These are phyloP conservation scores for Hydractinia symbiolongicarpus DNA, from an alignment of 30 jellyfish, hydroid and myxozoan genomes.

Conservation along the genomic window DNA sequence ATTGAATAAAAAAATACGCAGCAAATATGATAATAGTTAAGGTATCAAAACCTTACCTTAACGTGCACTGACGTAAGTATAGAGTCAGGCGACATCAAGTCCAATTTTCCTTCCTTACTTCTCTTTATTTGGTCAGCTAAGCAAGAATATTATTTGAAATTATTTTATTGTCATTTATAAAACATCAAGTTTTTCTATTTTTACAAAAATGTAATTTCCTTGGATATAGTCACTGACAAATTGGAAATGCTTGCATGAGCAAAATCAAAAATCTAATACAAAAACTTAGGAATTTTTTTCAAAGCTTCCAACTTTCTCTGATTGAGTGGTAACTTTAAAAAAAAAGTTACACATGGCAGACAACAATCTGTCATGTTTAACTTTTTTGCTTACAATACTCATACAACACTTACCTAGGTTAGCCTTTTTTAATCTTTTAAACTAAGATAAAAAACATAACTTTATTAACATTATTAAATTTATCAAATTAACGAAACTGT, in stretches of 20 bases:
- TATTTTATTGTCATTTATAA: not conserved
- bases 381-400: too few relatives aligned
- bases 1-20: too few relatives aligned
- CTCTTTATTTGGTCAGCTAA: conserved; percentile 76
- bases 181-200: not conserved
- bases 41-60: conserved; percentile 41
- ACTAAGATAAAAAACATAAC: conserved; percentile 31
- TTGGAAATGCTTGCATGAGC: too few relatives aligned
- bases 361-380: too few relatives aligned
- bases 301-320: too few relatives aligned
- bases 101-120: conserved; percentile 75
- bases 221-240: too few relatives aligned
- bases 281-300: too few relatives aligned
- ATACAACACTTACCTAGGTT: conserved; percentile 50
- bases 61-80: conserved; percentile 59
- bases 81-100: conserved; percentile 75
- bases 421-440: conserved; percentile 65
- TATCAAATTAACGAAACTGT: not conserved
- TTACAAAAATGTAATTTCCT: not conserved
- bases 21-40: too few relatives aligned
- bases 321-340: too few relatives aligned
- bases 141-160: not conserved
- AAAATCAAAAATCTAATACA: too few relatives aligned
- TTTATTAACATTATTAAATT: not conserved
- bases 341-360: too few relatives aligned